A percentile compares a stretch with the other conserved stretches of the same genome.
Conservation (phyloP, 2,888 invertebrate genomes). For the Chrysodeixis includens region DNA sequence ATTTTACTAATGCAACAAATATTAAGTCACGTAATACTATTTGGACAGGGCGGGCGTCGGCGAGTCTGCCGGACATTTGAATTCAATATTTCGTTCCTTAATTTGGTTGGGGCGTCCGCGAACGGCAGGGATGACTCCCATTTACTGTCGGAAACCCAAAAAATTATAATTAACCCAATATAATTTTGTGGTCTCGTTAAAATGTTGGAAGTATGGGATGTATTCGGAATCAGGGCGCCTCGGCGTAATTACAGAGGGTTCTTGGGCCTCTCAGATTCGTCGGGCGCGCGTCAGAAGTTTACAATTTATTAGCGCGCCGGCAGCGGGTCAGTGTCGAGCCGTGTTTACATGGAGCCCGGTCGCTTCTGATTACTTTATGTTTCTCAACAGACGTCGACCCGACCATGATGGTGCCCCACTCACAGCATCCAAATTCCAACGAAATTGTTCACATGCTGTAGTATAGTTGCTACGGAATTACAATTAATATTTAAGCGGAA, state of each 20-base stretch:
- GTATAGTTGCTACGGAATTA: not conserved
- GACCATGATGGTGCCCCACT: constrained; percentile 12
- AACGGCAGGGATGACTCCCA: constrained; percentile 27
- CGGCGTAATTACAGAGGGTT: constrained; percentile 47
- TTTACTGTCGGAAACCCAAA: constrained; percentile 45
- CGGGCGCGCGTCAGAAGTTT: constrained; percentile 47
- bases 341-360: constrained; percentile 34
- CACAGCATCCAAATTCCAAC: not conserved
- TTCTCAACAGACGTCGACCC: constrained; percentile 11
- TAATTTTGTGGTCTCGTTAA: constrained; percentile 43
- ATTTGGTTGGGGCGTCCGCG: constrained; percentile 39
- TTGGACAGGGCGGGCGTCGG: constrained; percentile 17
- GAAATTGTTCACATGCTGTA: not conserved
- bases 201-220: constrained; percentile 36
- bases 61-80: constrained; percentile 47
- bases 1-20: constrained; percentile 31
- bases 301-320: constrained; percentile 47
- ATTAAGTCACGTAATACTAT: constrained; percentile 39
- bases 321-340: constrained; percentile 31
- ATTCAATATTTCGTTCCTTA: constrained; percentile 54
- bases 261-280: constrained; percentile 36
- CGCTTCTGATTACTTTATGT: constrained; percentile 34
- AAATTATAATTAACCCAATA: constrained; percentile 49
- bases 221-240: constrained; percentile 34
- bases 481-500: too few species aligned